Evolutionary conservation across 1,140 invertebrate genomes (phyloP), one percentile per base, ranked within the genome.

Genomic region (Reticulitermes speratus): DNA sequence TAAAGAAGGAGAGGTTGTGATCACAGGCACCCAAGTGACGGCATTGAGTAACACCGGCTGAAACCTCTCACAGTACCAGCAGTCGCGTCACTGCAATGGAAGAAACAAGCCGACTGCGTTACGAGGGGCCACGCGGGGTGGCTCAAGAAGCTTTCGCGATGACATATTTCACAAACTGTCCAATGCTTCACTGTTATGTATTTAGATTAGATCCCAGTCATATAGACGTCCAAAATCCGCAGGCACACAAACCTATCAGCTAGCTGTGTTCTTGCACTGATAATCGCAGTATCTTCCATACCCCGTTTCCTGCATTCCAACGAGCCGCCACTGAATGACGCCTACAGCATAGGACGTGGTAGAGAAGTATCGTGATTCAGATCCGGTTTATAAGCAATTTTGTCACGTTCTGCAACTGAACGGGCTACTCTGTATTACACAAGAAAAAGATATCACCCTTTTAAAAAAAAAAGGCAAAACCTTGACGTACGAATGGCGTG

Each of bases 351-450:
- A 30, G 65, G 65, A 30, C 25, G n/a, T 30, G 65, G 65, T 30
- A 75, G n/a, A 30, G 65, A 75, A 75, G 16, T 75, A 75, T 75
- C 65, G 65, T 75, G 65, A 75, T 75, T 75, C 65, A 30, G 65
- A 30, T 75, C 25, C n/a, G 25, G 65, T 75, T 75, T 75, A 30
- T 14, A 75, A 75, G 25, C 9, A 16, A 30, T 75, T 75, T 14
- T 25, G n/a, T 75, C 25, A 30, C 25, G n/a, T 30, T 75, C 25
- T 75, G 11, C 9, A 75, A 75, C 65, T 30, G 9, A 75, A 75
- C 25, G 65, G 38, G 25, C n/a, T n/a, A 25, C 16, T 75, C 25
- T 75, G 65, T 75, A 75, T 75, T 75, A 30, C 65, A 30, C 25
- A 75, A 75, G n/a, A 23, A 65, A 19, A 11, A 30, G 25, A 75